Evolutionary conservation across 1,140 invertebrate species (phyloP), one percentile per base, ranked within the genome.

Genomic region (Bombus fervidus): DNA sequence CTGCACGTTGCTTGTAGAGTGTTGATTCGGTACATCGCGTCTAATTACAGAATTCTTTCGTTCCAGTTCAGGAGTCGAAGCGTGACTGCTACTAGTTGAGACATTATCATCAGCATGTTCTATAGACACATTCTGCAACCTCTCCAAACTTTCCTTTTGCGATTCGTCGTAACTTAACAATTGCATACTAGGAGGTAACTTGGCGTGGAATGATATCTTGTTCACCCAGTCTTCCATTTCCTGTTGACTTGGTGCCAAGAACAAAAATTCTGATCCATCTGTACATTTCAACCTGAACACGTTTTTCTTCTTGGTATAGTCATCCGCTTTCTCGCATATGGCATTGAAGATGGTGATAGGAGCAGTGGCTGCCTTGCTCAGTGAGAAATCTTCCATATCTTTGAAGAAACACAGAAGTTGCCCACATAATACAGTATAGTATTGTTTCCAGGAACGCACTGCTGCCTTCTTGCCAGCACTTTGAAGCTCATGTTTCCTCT

Each of bases 351-450:
- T 97, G 75, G 97, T 98, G 10, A 99, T 97, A 0, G 99, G 99
- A 0, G 99, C 97, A 6, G 97, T 97, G 1, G 98, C 97, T 0
- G 98, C 98, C 95, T 99, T 99, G 90, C 97, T 97, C 82, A 97
- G 96, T 69, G 96, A 95, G 95, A 99, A 99, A 96, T 99, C 98
- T 86, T 97, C 97, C 91, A 98, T 97, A 93, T 99, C 99, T 93
- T 99, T 98, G 96, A 99, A 99, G 97, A 99, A 99, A 95, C 99
- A 99, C 39, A 99, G 95, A 83, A 99, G 94, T 94, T 99, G 99
- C 1, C 99, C 99, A 93, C 98, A 99, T 2, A 99, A 95, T 47
- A 99, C 99, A 8, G 98, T 98, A 93, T 99, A 99, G 94, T 98
- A 99, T 74, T 97, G 97, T 92, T 99, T 99, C 99, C 99, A 99